Evolutionary conservation across 2,888 invertebrate species (phyloP), one percentile per base, ranked within the genome.

Genomic region (Brenthis daphne): DNA sequence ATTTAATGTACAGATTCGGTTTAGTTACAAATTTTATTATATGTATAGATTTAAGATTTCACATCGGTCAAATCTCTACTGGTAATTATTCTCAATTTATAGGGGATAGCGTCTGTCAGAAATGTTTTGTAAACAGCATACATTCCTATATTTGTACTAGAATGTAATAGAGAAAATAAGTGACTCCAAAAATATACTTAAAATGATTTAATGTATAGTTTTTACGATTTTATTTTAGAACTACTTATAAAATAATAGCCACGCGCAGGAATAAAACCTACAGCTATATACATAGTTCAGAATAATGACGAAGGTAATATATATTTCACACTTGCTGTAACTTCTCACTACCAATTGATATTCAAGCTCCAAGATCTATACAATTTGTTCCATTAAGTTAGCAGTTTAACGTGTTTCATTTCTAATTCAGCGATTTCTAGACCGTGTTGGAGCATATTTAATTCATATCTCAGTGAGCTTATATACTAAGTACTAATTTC

Each of bases 391-490:
- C 51, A 24, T 48, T 13, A 63, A 51, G 63, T 61, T 61, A 61
- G 20, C 58, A 58, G 58, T 48, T 33, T n/a, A 43, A 53, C 20
- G 16, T 55, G 63, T 55, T 68, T 47, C 29, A 68, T 64, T 65
- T 58, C 56, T 55, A 56, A 69, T 69, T 69, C 60, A 68, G 13
- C n/a, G 47, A 61, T 58, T 68, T 60, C 61, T 57, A 60, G 55
- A 65, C 50, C 37, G 47, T 50, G 65, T 58, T 16, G 55, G 37
- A 61, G 43, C 55, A 68, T 68, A 65, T 65, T 55, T 69, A 65
- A 69, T 69, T 69, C 57, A 69, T n/a, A 11, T 37, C n/a, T 47
- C 48, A 65, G 60, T 60, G 64, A 65, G 43, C 60, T 68, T 58
- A 33, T 50, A 33, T 50, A 50, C 68, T 50, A 68, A 54, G 53